Base-by-base conservation (phyloP, 2,888 invertebrate genomes). In the Ophion slaviceki region DNA sequence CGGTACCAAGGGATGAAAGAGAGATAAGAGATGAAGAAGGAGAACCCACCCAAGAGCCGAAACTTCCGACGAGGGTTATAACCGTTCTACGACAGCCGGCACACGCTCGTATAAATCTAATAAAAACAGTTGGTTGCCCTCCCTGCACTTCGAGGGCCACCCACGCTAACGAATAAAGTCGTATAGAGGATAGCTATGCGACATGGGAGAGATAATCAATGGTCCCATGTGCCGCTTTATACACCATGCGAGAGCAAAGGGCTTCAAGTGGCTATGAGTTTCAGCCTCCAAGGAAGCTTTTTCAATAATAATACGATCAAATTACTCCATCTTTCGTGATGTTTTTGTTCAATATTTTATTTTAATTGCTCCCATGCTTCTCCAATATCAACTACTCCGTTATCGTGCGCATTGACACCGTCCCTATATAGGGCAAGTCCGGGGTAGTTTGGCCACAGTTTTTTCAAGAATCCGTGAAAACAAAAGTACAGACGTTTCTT, bases 71-170 rank as follows among this genome's bases (percentile, higher is more conserved):
- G 68, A 68, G 53, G 67, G 74, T 47, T 81, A 77, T 68, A 81
- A 81, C 77, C 77, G n/a, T 78, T 78, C 62, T 45, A 74, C 62
- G 85, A 66, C 78, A 81, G 78, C 81, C 75, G 85, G 83, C 74
- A 79, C 79, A 82, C 66, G 83, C 81, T 64, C 64, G 88, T 88
- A 87, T 86, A 88, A 89, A 87, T 88, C 87, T 89, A 89, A 90
- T 89, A 88, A 86, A 88, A 89, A 88, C 86, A 81, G 84, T 86
- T 80, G 86, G 68, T 81, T 84, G 47, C 76, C 68, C 71, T 77
- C 72, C n/a, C 68, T 80, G 70, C 59, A 75, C 74, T 32, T 57
- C 45, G 74, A 67, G 74, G 28, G 7, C 62, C 53, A 53, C 47
- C 68, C 57, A 76, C 64, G 24, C 66, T 71, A 59, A 71, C 71